A percentile compares a stretch with the other conserved stretches of the same genome.
These are phyloP conservation scores for Lutjanus erythropterus DNA, from an alignment of 2,113 vertebrate species.

Conservation along the genomic window DNA sequence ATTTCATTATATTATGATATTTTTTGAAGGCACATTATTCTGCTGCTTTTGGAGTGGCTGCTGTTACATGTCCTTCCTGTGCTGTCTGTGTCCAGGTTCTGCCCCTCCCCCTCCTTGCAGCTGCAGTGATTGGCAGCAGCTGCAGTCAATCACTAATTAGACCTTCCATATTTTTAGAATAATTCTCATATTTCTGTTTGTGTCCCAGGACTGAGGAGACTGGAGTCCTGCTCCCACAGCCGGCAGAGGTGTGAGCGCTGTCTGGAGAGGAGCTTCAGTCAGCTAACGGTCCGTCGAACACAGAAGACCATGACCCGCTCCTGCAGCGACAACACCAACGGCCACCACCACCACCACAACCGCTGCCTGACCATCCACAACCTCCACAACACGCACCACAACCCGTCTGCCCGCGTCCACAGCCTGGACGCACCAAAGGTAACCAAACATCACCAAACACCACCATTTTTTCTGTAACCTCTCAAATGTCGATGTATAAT, in stretches of 20 bases:
- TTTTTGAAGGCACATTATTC: too few species aligned
- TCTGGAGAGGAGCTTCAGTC: constrained; percentile 74
- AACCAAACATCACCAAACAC: not conserved
- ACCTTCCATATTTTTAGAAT: not conserved
- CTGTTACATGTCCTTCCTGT: too few species aligned
- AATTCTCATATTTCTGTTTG: not conserved
- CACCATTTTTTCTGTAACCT: not conserved
- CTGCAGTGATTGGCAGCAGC: too few species aligned
- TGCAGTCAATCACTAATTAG: too few species aligned
- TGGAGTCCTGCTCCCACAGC: constrained; percentile 86
- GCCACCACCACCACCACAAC: constrained; percentile 54
- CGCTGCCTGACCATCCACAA: constrained; percentile 40
- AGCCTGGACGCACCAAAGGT: constrained; percentile 82
- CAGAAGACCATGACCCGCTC: constrained; percentile 92
- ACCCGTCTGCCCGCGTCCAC: constrained; percentile 74
- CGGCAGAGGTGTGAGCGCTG: constrained; percentile 85
- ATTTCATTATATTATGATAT: too few species aligned
- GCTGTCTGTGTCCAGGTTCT: too few species aligned
- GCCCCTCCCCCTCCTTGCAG: too few species aligned
- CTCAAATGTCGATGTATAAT: not conserved
- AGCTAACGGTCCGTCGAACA: constrained; percentile 67
- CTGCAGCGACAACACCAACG: constrained; percentile 91
- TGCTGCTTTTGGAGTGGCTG: too few species aligned
- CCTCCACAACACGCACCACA: constrained; percentile 56
- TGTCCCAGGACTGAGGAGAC: constrained; percentile 83